A percentile compares a stretch with the other conserved stretches of the same genome.
These are phyloP conservation scores for Turritopsis dohrnii DNA, from an alignment of 30 jellyfish, hydroid and myxozoan genomes.

Conservation along the genomic window DNA sequence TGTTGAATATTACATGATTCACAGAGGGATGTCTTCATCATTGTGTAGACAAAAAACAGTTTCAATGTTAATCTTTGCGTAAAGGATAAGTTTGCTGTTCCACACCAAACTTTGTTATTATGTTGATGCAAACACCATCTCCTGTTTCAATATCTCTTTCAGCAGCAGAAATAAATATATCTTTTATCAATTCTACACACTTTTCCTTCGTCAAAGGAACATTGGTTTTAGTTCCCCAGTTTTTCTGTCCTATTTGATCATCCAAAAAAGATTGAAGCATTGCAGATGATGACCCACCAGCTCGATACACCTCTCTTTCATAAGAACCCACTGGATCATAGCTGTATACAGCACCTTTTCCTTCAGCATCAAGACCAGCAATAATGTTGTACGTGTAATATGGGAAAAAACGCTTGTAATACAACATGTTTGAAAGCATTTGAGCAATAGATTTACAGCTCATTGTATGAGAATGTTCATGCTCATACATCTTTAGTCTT, in stretches of 20 bases:
- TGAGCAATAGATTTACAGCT: conserved; percentile 89
- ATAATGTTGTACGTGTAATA: conserved; percentile 75
- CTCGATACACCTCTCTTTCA: conserved; percentile 91
- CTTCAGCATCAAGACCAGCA: conserved; percentile 94
- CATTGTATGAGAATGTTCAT: conserved; percentile 51
- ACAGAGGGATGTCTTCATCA: too few species aligned
- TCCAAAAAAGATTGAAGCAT: conserved; percentile 96
- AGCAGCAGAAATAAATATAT: conserved; percentile 91
- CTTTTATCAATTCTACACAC: conserved; percentile 80
- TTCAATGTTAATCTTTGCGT: conserved; percentile 58
- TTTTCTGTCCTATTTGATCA: conserved; percentile 88
- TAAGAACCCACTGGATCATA: conserved; percentile 99
- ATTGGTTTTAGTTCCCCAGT: conserved; percentile 49
- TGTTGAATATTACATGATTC: too few species aligned
- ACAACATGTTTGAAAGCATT: conserved; percentile 78
- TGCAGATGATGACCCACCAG: conserved; percentile 91
- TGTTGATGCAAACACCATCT: conserved; percentile 74
- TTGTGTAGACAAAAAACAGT: too few species aligned
- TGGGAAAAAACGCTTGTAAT: conserved; percentile 92
- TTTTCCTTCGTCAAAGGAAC: conserved; percentile 57
- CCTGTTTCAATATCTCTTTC: conserved; percentile 98
- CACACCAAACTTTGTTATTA: conserved; percentile 77
- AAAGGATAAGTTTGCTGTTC: conserved; percentile 71
- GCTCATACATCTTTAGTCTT: conserved; percentile 84
- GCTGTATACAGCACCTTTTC: conserved; percentile 93